Evolutionary conservation across 1,140 invertebrate species (phyloP), one percentile per base, ranked within the genome.

Genomic region (Caenorhabditis brenneri): DNA sequence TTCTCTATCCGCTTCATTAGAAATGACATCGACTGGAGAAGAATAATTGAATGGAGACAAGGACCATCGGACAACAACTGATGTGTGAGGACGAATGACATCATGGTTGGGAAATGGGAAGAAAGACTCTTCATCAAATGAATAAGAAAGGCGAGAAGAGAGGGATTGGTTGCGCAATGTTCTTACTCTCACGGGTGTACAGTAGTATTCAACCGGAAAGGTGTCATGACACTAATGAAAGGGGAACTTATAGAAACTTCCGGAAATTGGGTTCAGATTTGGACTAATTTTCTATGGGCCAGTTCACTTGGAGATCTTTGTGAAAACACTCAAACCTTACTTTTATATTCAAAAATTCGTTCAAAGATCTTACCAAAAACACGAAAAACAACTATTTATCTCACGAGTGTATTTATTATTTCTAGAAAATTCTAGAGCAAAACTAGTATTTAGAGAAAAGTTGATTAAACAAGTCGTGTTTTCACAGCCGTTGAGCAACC

Each of bases 121-220:
- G 22, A 42, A 10, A n/a, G 65, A 42, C 36, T 74, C 36, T 74
- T 74, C 65, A 74, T 74, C 65, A 42, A 74, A 24, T 46, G 65
- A 29, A 55, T 55, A 27, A 6, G 48, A 36, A 22, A 33, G 6
- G 24, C 24, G 15, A 12, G 31, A 65, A n/a, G 24, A 9, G 29
- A 19, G 36, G 29, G 65, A 31, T 46, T 74, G 65, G 36, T 74
- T 39, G 65, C 36, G 36, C n/a, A 74, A 42, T 65, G 31, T 9
- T 65, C 15, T 22, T 36, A 36, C 65, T 22, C 24, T 10, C 46
- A 74, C 36, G 33, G 65, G 58, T n/a, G 24, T 74, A 74, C 65
- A 6, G 65, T 74, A 74, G 10, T 12, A 42, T 10, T 24, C 19
- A 15, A 24, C 65, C 65, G 36, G 65, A 74, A 74, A 74, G 22